Evolutionary conservation across 2,797 vertebrate species (phyloP).

Genomic region (Syncerus caffer): DNA sequence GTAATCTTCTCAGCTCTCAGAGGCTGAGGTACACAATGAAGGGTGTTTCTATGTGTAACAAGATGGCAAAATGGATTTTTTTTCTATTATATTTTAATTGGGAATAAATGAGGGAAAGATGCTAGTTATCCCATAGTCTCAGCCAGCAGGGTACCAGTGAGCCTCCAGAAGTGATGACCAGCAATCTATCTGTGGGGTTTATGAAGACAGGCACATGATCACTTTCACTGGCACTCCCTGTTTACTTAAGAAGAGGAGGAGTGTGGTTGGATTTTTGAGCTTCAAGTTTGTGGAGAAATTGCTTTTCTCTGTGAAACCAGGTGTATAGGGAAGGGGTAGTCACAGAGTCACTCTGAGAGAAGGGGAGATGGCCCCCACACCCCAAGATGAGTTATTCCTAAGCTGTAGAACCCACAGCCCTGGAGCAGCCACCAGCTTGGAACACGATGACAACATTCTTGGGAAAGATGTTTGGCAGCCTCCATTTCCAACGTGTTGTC

Average conservation of each 20-base stretch:
- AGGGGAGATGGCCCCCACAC: not conserved
- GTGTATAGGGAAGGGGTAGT: not conserved
- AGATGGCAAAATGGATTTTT: not conserved
- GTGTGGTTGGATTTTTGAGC: not conserved
- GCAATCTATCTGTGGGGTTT: not conserved
- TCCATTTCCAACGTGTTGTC: not conserved
- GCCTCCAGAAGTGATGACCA: not conserved
- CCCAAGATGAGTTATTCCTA: not conserved
- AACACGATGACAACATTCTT: not conserved
- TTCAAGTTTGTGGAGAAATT: not conserved
- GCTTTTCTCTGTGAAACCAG: not conserved
- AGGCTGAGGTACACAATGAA: not conserved
- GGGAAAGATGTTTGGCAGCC: not conserved
- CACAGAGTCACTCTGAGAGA: not conserved
- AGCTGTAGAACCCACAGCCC: not conserved
- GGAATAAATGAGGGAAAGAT: not conserved
- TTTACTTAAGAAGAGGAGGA: not conserved
- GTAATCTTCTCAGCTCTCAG: not conserved
- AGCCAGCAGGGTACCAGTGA: not conserved
- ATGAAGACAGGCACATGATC: fast-evolving
- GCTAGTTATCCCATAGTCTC: not conserved
- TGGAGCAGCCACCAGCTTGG: not conserved
- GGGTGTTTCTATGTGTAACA: not conserved
- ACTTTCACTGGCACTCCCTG: not conserved
- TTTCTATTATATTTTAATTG: not conserved